Evolutionary conservation across 2,888 invertebrate species (phyloP).

Genomic region (Autographa pulchrina): DNA sequence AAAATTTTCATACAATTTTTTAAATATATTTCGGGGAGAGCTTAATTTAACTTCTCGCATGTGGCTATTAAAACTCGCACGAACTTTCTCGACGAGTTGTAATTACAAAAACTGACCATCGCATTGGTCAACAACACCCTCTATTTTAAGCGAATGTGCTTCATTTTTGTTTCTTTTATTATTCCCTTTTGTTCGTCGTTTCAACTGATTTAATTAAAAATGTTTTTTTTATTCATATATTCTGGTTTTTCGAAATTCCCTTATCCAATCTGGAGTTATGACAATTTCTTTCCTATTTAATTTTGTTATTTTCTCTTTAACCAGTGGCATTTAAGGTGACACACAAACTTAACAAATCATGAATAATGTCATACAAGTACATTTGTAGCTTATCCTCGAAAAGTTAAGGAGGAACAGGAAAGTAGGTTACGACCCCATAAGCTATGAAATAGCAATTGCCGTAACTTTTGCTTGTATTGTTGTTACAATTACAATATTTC

Average conservation of each 20-base stretch:
- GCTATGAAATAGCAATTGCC: slow-evolving; percentile 10
- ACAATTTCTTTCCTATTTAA: not conserved
- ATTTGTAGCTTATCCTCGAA: slow-evolving; percentile 19
- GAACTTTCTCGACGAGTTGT: slow-evolving; percentile 57
- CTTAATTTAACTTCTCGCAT: slow-evolving; percentile 61
- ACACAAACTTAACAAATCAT: not conserved
- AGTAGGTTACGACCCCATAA: slow-evolving; percentile 11
- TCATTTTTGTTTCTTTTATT: slow-evolving; percentile 18
- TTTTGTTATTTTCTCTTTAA: not conserved
- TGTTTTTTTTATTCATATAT: too few relatives aligned
- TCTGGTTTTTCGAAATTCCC: too few relatives aligned
- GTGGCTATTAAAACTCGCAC: slow-evolving; percentile 60
- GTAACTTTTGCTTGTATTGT: slow-evolving; percentile 9
- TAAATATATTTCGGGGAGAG: slow-evolving; percentile 50
- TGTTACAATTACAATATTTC: not conserved
- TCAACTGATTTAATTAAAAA: too few relatives aligned
- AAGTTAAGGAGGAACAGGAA: slow-evolving; percentile 11
- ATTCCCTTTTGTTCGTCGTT: not conserved
- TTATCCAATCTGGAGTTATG: too few relatives aligned
- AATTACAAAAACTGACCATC: slow-evolving; percentile 57
- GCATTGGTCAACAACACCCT: slow-evolving; percentile 40
- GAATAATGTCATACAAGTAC: slow-evolving; percentile 6
- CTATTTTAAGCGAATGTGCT: slow-evolving; percentile 32
- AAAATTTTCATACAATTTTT: slow-evolving; percentile 42
- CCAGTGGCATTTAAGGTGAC: not conserved